These are phyloP conservation scores for Dendroctonus ponderosae DNA, from an alignment of 1,140 invertebrate species.

Conservation along the genomic window DNA sequence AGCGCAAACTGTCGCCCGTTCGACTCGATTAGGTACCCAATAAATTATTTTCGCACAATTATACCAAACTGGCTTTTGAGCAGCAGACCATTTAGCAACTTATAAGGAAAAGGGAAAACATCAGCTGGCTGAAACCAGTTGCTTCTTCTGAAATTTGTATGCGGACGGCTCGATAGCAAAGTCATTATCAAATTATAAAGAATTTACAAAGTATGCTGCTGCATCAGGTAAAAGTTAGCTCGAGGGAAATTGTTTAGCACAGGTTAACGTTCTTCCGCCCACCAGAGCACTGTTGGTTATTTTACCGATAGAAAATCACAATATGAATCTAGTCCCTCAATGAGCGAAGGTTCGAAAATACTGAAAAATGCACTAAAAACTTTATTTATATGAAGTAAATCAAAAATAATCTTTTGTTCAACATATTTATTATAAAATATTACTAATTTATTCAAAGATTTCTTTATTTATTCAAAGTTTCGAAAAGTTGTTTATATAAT, in stretches of 20 bases:
- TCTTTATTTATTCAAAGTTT: too few species aligned
- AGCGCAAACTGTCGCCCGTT: slow-evolving; percentile 19
- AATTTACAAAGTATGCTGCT: slow-evolving; percentile 14
- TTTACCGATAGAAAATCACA: background rate
- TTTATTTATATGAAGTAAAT: too few species aligned
- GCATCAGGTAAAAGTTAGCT: slow-evolving; percentile 11
- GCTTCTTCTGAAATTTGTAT: slow-evolving; percentile 9
- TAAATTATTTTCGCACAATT: slow-evolving; percentile 36
- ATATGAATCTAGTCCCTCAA: too few species aligned
- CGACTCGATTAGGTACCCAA: slow-evolving; percentile 26
- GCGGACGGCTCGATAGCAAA: slow-evolving; percentile 2
- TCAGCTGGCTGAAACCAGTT: slow-evolving; percentile 19
- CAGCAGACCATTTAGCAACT: slow-evolving; percentile 11
- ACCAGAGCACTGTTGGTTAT: background rate
- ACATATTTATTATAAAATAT: too few species aligned
- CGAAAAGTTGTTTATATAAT: too few species aligned
- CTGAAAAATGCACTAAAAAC: too few species aligned
- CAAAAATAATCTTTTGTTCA: too few species aligned
- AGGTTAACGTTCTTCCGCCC: slow-evolving; percentile 17
- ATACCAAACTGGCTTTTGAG: slow-evolving; percentile 10
- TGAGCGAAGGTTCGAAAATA: too few species aligned
- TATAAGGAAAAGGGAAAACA: slow-evolving; percentile 22
- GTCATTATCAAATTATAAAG: slow-evolving; percentile 28
- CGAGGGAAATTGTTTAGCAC: slow-evolving; percentile 6
- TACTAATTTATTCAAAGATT: too few species aligned